A percentile compares a stretch with the other conserved stretches of the same genome.
Conservation (phyloP, 2,888 invertebrate species). For the Anagyrus pseudococci region DNA sequence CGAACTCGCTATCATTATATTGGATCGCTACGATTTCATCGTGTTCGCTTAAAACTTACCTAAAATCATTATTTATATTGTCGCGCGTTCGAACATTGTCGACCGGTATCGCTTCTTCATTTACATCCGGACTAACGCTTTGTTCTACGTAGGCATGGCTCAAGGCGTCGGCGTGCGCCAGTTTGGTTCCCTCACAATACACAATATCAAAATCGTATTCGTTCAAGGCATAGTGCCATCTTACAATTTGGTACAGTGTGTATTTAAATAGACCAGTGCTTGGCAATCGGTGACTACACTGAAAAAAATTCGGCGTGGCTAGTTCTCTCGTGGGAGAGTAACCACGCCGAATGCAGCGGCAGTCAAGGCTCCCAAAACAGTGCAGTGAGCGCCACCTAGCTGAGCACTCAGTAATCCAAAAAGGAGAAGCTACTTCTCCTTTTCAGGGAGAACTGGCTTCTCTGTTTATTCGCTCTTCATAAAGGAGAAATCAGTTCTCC, state of each 20-base stretch:
- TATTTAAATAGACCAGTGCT: slow-evolving; percentile 1
- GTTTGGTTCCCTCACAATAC: background rate
- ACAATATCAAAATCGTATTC: slow-evolving; percentile 8
- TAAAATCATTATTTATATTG: background rate
- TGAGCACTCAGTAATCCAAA: too few relatives aligned
- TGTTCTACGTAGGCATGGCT: background rate
- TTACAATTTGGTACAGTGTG: background rate
- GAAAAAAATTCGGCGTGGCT: too few relatives aligned
- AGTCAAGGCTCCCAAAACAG: too few relatives aligned
- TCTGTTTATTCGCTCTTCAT: too few relatives aligned
- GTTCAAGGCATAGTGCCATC: background rate
- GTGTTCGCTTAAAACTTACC: background rate
- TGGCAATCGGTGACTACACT: slow-evolving; percentile 4
- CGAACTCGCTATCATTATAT: background rate
- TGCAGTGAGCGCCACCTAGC: too few relatives aligned
- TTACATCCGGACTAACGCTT: background rate
- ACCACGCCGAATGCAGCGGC: too few relatives aligned
- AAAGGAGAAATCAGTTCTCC: too few relatives aligned
- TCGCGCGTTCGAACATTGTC: background rate
- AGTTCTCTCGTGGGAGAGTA: too few relatives aligned
- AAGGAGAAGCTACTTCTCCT: too few relatives aligned
- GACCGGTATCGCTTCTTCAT: too few relatives aligned
- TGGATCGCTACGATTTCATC: background rate
- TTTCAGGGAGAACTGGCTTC: too few relatives aligned
- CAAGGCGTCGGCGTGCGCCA: slow-evolving; percentile 3